These are phyloP conservation scores for Stichopus chloronotus DNA, from an alignment of 35 echinoderm and acorn worm species.

Conservation along the genomic window DNA sequence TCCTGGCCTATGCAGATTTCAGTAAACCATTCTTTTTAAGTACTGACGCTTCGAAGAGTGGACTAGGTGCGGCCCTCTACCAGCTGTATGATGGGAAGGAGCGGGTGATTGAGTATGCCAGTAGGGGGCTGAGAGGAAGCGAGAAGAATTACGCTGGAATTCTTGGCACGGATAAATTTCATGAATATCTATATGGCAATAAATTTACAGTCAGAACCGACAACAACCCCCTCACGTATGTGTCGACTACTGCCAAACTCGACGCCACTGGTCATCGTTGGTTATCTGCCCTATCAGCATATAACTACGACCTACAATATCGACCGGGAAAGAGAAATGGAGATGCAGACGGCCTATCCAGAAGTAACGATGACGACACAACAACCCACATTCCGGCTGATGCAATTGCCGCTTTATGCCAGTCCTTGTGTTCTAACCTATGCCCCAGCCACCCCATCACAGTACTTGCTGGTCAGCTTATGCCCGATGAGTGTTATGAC, in stretches of 20 bases:
- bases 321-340: conserved; percentile 32
- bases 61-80: conserved; percentile 22
- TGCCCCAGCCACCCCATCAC: neutral
- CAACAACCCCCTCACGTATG: conserved; percentile 42
- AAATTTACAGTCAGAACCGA: conserved; percentile 20
- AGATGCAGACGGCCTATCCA: conserved; percentile 44
- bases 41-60: neutral
- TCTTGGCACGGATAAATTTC: conserved; percentile 64
- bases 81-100: conserved; percentile 18
- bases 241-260: conserved; percentile 31
- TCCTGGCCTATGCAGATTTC: conserved; percentile 29
- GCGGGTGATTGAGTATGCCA: conserved; percentile 12
- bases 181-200: conserved; percentile 36
- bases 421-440: neutral
- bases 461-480: neutral
- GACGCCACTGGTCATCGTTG: conserved; percentile 44
- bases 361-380: neutral
- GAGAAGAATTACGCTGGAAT: conserved; percentile 48
- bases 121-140: neutral
- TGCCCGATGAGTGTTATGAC: neutral
- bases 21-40: conserved; percentile 10
- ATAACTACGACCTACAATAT: conserved; percentile 24
- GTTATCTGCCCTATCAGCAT: conserved; percentile 9
- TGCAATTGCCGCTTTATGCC: neutral
- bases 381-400: too few relatives aligned